Evolutionary conservation across 2,797 vertebrate genomes (phyloP).

Genomic region (Cirrhinus mrigala): DNA sequence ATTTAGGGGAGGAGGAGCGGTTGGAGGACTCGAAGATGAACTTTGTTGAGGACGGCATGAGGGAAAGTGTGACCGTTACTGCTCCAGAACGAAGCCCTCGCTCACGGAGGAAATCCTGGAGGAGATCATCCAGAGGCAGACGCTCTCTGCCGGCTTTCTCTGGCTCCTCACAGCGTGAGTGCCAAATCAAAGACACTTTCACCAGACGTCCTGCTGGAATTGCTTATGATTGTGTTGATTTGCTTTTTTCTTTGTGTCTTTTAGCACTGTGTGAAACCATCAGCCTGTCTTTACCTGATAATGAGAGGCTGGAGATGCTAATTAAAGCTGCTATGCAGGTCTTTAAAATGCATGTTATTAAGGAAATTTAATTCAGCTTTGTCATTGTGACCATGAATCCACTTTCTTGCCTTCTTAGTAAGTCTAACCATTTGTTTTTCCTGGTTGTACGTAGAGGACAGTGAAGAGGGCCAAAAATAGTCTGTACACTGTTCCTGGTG

Average conservation of each 20-base stretch:
- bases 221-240: constrained; percentile 4
- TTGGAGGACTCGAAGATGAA: constrained; percentile 40
- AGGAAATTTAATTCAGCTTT: background rate
- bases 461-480: constrained; percentile 73
- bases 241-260: constrained; percentile 31
- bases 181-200: background rate
- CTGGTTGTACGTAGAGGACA: constrained; percentile 69
- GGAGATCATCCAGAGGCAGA: constrained; percentile 75
- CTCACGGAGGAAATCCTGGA: constrained; percentile 77
- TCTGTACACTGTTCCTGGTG: constrained; percentile 66
- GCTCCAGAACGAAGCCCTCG: constrained; percentile 57
- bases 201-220: constrained; percentile 9
- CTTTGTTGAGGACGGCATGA: constrained; percentile 23
- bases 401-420: background rate
- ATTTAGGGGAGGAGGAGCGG: constrained; percentile 34
- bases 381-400: background rate
- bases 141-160: constrained; percentile 76
- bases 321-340: constrained; percentile 81
- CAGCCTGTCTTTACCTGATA: constrained; percentile 71
- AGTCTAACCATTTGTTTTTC: background rate
- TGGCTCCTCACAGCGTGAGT: constrained; percentile 73
- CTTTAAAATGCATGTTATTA: constrained; percentile 26
- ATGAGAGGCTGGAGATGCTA: constrained; percentile 79
- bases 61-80: constrained; percentile 17
- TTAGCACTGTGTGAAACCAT: constrained; percentile 79